Evolutionary conservation across 2,888 invertebrate species (phyloP), one percentile per base, ranked within the genome.

Genomic region (Tryphoninae sp.): DNA sequence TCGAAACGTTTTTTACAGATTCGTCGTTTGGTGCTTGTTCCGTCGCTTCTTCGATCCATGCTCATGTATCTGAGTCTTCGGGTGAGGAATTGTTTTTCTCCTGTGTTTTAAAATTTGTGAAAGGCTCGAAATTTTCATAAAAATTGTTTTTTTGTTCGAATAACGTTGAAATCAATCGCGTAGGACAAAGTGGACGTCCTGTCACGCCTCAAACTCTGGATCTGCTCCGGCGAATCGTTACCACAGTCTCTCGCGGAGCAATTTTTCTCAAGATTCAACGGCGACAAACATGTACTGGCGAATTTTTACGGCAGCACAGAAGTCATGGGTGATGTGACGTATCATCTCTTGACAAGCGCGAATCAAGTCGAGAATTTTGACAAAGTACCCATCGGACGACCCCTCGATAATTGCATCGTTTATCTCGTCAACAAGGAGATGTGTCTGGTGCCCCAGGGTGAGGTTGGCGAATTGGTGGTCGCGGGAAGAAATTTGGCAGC

Each of bases 251-350:
- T 97, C 45, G 96, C 96, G 0, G 92, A 94, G 53, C 94, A 96
- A 86, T 98, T 97, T 93, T 97, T 97, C 90, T 93, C 94, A 49
- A 94, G 95, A 84, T 97, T 97, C 84, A 93, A 94, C n/a, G 94
- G 94, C 75, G 93, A 94, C 9, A 92, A 93, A 1, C 95, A 95
- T 82, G 93, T 94, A 16, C 92, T 98, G 55, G 97, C 96, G 72
- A 98, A 98, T 90, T 97, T 97, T 89, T 98, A 97, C 88, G 98
- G 98, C 0, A 97, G 97, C 84, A 97, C 98, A 0, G 98, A 98
- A 91, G 95, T 97, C 0, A 97, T 97, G 96, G 98, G 97, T 0
- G 98, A 97, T 89, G 97, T 98, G 1, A 97, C 97, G 0, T 97
- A 94, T 88, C 95, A 96, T 86, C 93, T 95, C 0, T 93, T 97